A percentile compares a stretch with the other conserved stretches of the same genome.
Conservation (phyloP, 2,888 invertebrate species). For the Pachycephus smyrnensis region DNA sequence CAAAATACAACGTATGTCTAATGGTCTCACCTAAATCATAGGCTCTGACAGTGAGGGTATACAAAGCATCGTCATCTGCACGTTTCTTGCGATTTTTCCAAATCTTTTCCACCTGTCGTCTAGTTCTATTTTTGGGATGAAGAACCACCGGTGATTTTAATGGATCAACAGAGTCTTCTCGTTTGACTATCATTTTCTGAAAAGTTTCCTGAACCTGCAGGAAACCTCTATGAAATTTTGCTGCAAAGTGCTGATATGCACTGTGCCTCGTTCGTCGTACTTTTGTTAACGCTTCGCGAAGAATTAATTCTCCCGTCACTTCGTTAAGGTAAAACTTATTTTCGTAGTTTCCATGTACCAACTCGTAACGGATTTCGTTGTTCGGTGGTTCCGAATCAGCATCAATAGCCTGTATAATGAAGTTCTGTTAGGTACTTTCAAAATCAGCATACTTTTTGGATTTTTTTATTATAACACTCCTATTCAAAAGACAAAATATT, state of each 20-base stretch:
- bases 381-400: constrained; percentile 87
- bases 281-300: constrained; percentile 69
- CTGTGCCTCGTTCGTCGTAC: constrained; percentile 52
- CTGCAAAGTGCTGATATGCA: constrained; percentile 36
- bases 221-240: constrained; percentile 37
- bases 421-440: not conserved
- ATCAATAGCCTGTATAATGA: constrained; percentile 75
- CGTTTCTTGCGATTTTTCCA: constrained; percentile 66
- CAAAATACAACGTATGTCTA: not conserved
- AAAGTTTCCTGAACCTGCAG: constrained; percentile 19
- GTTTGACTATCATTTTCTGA: constrained; percentile 17
- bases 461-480: not conserved
- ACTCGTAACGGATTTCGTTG: constrained; percentile 86
- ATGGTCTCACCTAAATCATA: constrained; percentile 77
- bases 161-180: not conserved
- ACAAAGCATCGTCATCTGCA: constrained; percentile 70
- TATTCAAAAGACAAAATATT: not conserved
- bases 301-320: constrained; percentile 79
- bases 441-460: not conserved
- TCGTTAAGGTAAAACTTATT: constrained; percentile 82
- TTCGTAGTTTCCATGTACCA: constrained; percentile 81
- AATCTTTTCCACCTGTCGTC: constrained; percentile 57
- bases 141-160: not conserved
- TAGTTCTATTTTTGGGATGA: not conserved
- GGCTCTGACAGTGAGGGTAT: constrained; percentile 80